Percentiles rank a stretch among this genome's conserved stretches.
Evolutionary conservation across 1,140 invertebrate genomes (phyloP).

Genomic region (Oryzaephilus surinamensis): DNA sequence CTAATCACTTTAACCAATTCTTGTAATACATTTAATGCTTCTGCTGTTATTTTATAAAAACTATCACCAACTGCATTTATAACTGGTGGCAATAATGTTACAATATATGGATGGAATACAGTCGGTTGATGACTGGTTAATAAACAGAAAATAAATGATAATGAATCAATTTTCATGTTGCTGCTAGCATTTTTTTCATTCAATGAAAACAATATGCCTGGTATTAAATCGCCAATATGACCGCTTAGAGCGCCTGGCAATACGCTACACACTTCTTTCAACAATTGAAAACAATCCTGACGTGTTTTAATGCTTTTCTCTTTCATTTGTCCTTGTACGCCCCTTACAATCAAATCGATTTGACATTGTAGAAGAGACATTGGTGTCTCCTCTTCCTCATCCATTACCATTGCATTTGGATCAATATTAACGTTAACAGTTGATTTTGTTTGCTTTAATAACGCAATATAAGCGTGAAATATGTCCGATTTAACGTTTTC

Average conservation of each 20-base stretch:
- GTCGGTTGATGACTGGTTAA: constrained; percentile 71
- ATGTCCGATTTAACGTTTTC: constrained; percentile 99
- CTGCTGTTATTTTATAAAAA: constrained; percentile 98
- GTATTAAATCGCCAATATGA: constrained; percentile 75
- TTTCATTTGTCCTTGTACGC: constrained; percentile 81
- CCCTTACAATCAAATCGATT: constrained; percentile 61
- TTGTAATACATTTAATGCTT: constrained; percentile 86
- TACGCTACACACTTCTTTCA: constrained; percentile 83
- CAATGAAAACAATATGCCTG: constrained; percentile 84
- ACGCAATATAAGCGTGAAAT: constrained; percentile 88
- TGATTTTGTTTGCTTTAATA: constrained; percentile 81
- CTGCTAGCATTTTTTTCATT: constrained; percentile 90
- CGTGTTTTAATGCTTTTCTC: constrained; percentile 89
- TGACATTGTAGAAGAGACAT: constrained; percentile 59
- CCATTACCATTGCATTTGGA: constrained; percentile 70
- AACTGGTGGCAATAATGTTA: constrained; percentile 75
- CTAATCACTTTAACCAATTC: constrained; percentile 90
- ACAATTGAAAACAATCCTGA: constrained; percentile 81
- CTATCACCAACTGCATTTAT: constrained; percentile 82
- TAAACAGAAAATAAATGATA: constrained; percentile 85
- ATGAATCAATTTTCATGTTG: constrained; percentile 97
- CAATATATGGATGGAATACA: constrained; percentile 71
- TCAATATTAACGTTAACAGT: constrained; percentile 52
- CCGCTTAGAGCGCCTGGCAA: constrained; percentile 78
- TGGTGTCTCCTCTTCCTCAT: constrained; percentile 62